Evolutionary conservation across 2,888 invertebrate species (phyloP), one percentile per base, ranked within the genome.

Genomic region (Camptogramma bilineatum): DNA sequence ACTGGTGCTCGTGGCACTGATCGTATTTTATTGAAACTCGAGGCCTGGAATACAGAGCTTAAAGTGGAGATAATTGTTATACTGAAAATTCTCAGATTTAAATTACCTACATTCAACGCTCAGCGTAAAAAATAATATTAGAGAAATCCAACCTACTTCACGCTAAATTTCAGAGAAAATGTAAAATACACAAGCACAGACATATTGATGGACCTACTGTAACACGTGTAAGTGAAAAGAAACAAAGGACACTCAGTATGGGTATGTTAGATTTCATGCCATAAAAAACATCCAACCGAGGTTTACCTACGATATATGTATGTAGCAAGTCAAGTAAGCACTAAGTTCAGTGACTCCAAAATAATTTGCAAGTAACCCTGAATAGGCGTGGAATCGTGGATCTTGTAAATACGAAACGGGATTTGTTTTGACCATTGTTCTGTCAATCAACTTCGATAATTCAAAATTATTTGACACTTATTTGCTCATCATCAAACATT

Each of bases 371-470:
- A 65, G 62, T 64, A 62, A 71, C 63, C 70, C 69, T 61, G 68
- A 73, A 69, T 61, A 72, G 80, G 81, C 79, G 82, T 81, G 72
- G 73, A 72, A 79, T 80, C 79, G 82, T 81, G 72, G 73, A 74
- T 76, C 53, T 66, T 63, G 70, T 64, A 34, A 28, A 28, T 28
- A 69, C 72, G 69, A 66, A 76, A 77, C 67, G 64, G 73, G 65
- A 77, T 76, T 77, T 71, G 73, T 79, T 80, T 76, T 63, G 65
- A 63, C 69, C 71, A 88, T 90, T 88, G 88, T 88, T 60, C 72
- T 81, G 85, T 83, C 85, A 84, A 78, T 85, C 85, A 84, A 68
- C 62, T 18, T 66, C 63, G 54, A 76, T 77, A 73, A 74, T 72
- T 56, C 17, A 44, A 44, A 17, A 52, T 7, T 47, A 61, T 66